These are phyloP conservation scores for Conchocele bisecta DNA, from an alignment of 2,888 invertebrate species.

Conservation along the genomic window DNA sequence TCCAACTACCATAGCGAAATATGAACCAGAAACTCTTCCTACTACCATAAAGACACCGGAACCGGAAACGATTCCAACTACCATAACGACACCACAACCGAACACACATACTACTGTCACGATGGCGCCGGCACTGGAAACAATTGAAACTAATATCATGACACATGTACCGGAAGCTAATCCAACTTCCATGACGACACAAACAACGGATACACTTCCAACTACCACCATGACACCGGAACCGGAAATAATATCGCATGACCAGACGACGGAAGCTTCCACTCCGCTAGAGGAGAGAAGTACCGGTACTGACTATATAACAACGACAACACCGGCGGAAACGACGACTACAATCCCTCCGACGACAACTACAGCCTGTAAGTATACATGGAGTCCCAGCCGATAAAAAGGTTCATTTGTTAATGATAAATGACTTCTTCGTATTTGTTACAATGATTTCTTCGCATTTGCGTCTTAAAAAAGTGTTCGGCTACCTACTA, in stretches of 20 bases:
- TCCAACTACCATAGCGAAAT: not conserved
- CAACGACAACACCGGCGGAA: not conserved
- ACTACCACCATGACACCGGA: not conserved
- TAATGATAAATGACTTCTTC: no score
- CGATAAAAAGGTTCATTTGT: no score
- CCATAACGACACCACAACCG: not conserved
- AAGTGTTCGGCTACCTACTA: no score
- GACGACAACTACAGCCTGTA: conserved; percentile 48
- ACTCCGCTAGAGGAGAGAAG: not conserved
- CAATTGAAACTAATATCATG: not conserved
- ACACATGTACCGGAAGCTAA: not conserved
- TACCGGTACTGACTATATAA: not conserved
- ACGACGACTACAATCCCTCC: conserved; percentile 15
- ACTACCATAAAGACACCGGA: not conserved
- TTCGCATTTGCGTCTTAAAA: no score
- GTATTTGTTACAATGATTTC: no score
- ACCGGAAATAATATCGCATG: not conserved
- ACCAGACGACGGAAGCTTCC: not conserved
- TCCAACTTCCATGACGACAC: not conserved
- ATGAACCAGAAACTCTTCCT: not conserved
- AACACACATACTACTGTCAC: not conserved
- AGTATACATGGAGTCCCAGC: no score
- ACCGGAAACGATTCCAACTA: not conserved
- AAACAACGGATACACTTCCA: not conserved
- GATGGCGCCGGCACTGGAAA: not conserved